These are phyloP conservation scores for Fukomys damarensis DNA, from an alignment of 2,113 vertebrate genomes.

Conservation along the genomic window DNA sequence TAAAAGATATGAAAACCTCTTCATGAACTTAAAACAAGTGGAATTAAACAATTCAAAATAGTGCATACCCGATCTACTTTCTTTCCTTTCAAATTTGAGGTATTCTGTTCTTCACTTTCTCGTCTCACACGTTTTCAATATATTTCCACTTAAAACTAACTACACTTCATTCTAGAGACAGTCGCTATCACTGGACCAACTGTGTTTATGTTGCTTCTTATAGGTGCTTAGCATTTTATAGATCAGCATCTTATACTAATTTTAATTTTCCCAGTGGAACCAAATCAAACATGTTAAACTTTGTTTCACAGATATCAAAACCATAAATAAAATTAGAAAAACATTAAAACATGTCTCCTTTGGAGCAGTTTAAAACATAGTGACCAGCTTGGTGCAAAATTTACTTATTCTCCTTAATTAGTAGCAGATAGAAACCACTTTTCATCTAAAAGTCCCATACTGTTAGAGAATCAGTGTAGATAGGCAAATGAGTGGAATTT, in stretches of 20 bases:
- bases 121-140: background rate
- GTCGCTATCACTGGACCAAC: background rate
- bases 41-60: background rate
- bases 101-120: background rate
- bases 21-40: background rate
- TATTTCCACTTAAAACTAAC: background rate
- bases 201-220: background rate
- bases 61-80: background rate
- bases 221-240: background rate
- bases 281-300: background rate
- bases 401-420: conserved; percentile 1
- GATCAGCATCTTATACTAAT: background rate
- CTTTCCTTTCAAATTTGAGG: background rate
- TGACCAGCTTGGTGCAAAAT: background rate
- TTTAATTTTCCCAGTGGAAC: background rate
- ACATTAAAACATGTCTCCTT: background rate
- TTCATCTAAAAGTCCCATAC: background rate
- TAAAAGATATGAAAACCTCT: background rate
- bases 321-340: conserved; percentile 32
- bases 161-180: background rate
- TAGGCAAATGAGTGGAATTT: conserved; percentile 1
- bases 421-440: background rate
- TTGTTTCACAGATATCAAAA: background rate
- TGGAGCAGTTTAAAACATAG: background rate
- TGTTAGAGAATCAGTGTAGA: background rate